phyloP scores from a whole-genome alignment of 2,888 invertebrate species.

The Sinodicranocentrus sp. region DNA sequence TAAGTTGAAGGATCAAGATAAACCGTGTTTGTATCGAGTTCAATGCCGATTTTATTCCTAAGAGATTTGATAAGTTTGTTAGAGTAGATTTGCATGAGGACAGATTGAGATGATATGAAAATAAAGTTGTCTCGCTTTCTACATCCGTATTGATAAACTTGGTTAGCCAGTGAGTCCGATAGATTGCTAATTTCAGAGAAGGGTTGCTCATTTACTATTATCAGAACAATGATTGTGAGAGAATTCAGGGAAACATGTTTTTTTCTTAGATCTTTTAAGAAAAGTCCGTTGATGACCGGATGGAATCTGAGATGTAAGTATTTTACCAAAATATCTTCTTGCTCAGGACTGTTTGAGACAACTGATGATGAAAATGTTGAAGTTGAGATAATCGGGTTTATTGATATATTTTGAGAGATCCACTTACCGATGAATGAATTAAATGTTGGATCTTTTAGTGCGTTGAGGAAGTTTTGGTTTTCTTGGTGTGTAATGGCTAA shows the following conservation, averaged over 20 bases:
- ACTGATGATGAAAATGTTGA: not conserved
- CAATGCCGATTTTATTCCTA: slow-evolving; percentile 10
- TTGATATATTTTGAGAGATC: not conserved
- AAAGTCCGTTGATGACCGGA: not conserved
- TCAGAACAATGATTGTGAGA: not conserved
- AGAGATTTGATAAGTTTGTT: not conserved
- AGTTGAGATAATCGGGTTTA: not conserved
- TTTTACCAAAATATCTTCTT: not conserved
- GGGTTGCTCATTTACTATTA: not conserved
- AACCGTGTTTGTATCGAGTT: not conserved
- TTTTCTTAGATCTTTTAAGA: not conserved
- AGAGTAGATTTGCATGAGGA: not conserved
- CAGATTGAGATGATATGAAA: not conserved
- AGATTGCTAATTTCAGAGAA: too few relatives aligned
- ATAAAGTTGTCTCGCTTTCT: slow-evolving; percentile 2
- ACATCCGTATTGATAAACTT: not conserved
- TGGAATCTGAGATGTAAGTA: not conserved
- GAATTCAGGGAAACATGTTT: not conserved
- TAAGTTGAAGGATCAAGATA: slow-evolving; percentile 1
- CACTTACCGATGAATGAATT: not conserved
- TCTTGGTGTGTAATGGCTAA: too few relatives aligned
- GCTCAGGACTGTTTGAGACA: not conserved
- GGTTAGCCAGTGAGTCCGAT: too few relatives aligned
- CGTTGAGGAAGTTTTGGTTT: too few relatives aligned
- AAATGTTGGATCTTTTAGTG: too few relatives aligned